Conservation (phyloP, 2,797 vertebrate genomes). For the Jordanella pulchra region DNA sequence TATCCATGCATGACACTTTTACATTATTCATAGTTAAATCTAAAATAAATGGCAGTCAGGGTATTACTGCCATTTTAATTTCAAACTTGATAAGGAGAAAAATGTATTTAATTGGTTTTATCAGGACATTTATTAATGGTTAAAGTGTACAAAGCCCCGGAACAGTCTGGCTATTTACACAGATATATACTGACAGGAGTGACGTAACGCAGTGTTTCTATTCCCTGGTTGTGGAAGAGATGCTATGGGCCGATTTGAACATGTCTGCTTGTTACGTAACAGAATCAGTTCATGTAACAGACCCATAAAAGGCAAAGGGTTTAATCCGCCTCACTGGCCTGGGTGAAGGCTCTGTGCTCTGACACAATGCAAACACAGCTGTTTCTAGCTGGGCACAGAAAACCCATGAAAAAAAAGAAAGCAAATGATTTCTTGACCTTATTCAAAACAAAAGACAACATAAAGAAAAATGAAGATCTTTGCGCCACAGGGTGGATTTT, state of each 20-base stretch:
- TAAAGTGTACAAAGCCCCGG: neutral
- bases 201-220: constrained; percentile 35
- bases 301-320: constrained; percentile 73
- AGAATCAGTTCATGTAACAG: constrained; percentile 62
- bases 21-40: neutral
- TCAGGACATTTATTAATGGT: neutral
- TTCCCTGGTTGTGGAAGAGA: constrained; percentile 51
- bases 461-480: neutral
- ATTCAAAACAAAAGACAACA: constrained; percentile 17
- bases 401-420: neutral
- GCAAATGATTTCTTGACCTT: constrained; percentile 5
- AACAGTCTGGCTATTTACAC: neutral
- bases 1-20: neutral
- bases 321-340: constrained; percentile 60
- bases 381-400: constrained; percentile 37
- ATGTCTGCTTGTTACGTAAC: constrained; percentile 67
- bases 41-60: neutral
- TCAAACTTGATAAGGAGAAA: neutral
- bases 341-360: constrained; percentile 28
- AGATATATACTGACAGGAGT: constrained; percentile 10
- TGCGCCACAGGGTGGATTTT: constrained; percentile 16
- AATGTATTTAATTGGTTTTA: neutral
- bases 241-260: constrained; percentile 60
- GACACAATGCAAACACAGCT: constrained; percentile 34
- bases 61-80: neutral